Evolutionary conservation across 2,797 vertebrate genomes (phyloP), one percentile per base, ranked within the genome.

Genomic region (Mormyrus proboscirostris): DNA sequence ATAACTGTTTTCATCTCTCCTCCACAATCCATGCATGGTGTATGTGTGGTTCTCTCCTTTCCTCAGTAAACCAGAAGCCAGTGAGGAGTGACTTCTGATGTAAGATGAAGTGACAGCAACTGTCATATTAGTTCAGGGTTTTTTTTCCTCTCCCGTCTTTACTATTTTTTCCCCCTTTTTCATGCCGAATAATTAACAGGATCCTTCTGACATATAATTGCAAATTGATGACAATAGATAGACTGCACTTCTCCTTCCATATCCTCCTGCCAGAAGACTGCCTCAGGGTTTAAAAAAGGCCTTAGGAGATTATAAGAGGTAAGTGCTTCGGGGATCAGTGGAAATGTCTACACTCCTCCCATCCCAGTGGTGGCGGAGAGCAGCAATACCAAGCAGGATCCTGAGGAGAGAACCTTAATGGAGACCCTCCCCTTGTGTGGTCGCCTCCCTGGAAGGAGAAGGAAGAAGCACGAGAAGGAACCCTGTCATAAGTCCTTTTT

Each of bases 201-300:
- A 79, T 79, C 73, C 73, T 44, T 44, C 73, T 41, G 73, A 79
- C 73, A 79, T 79, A 44, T 44, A 79, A 79, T 79, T 79, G 41
- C 41, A 79, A 79, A 41, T 44, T 47, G 73, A 79, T 79, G 73
- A 29, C 38, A 79, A 79, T 44, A 79, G 38, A 44, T 44, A 41
- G 38, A 79, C 73, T 73, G 29, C 12, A 73, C 29, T 73, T 73
- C 65, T 79, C 73, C 19, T 79, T 79, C 73, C 73, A 47, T n/a
- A 79, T 79, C 73, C 33, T n/a, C 41, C 41, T n/a, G 73, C 73
- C 73, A 79, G 73, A 79, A 79, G 73, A 79, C 41, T 47, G 73
- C 73, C 73, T 79, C 19, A 19, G 73, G 73, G 33, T 79, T 79
- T 79, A 73, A 79, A 79, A 79, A 44, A 79, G 38, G 41, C 38